A percentile compares a stretch with the other conserved stretches of the same genome.
These are phyloP conservation scores for Aegithalos caudatus DNA, from an alignment of 2,113 vertebrate species.

Conservation along the genomic window DNA sequence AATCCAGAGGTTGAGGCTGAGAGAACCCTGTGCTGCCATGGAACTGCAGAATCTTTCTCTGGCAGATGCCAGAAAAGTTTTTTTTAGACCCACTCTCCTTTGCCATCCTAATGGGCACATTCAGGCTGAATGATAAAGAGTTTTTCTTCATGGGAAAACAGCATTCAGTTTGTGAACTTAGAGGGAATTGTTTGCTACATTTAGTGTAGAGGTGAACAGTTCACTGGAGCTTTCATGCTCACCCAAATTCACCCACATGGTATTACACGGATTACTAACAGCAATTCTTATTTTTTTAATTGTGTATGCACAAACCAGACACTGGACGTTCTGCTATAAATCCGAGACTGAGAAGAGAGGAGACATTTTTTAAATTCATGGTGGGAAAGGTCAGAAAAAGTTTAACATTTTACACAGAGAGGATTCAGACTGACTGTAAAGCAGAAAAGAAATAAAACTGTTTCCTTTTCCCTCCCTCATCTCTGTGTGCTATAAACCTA, in stretches of 20 bases:
- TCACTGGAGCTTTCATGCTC: conserved; percentile 62
- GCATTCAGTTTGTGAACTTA: conserved; percentile 50
- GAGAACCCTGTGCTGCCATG: background rate
- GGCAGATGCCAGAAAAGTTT: conserved; percentile 6
- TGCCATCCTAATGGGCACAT: conserved; percentile 48
- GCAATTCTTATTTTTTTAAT: conserved; percentile 44
- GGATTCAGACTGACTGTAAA: conserved; percentile 15
- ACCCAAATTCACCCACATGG: conserved; percentile 57
- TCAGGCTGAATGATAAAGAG: conserved; percentile 54
- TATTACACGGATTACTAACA: conserved; percentile 46
- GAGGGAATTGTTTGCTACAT: conserved; percentile 55
- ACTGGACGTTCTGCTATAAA: background rate
- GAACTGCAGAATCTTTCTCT: background rate
- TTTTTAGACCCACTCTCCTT: background rate
- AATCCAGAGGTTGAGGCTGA: background rate
- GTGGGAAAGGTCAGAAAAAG: conserved; percentile 44
- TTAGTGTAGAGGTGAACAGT: conserved; percentile 66
- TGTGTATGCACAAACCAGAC: background rate
- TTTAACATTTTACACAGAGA: conserved; percentile 1
- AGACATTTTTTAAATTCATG: conserved; percentile 37
- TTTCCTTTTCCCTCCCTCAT: background rate
- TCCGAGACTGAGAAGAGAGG: background rate
- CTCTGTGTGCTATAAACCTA: background rate
- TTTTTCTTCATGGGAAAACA: conserved; percentile 64
- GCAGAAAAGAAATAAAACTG: background rate